Evolutionary conservation across 1,140 invertebrate species (phyloP).

Genomic region (Bombyx mori): ASM3026992v2 NC_085125.1:6154001-6154500

Average conservation of each 20-base stretch:
- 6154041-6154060: too few species aligned
- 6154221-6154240: constrained; percentile 7
- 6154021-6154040: not conserved
- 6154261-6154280: not conserved
- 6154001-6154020: not conserved
- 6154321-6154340: too few species aligned
- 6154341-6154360: too few species aligned
- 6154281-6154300: not conserved
- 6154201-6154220: constrained; percentile 12
- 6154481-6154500: too few species aligned
- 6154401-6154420: too few species aligned
- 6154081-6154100: constrained; percentile 16
- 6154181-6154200: constrained; percentile 7
- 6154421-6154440: too few species aligned
- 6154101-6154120: constrained; percentile 23
- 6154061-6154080: constrained; percentile 13
- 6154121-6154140: constrained; percentile 9
- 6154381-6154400: too few species aligned
- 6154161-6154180: constrained; percentile 15
- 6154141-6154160: constrained; percentile 23
- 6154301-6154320: too few species aligned
- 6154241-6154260: not conserved
- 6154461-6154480: too few species aligned
- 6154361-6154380: too few species aligned
- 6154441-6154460: too few species aligned